Percentiles rank a stretch among this genome's conserved stretches.
phyloP scores from a whole-genome alignment of 2,888 invertebrate species.

The Scaptodrosophila latifasciaeformis region DNA sequence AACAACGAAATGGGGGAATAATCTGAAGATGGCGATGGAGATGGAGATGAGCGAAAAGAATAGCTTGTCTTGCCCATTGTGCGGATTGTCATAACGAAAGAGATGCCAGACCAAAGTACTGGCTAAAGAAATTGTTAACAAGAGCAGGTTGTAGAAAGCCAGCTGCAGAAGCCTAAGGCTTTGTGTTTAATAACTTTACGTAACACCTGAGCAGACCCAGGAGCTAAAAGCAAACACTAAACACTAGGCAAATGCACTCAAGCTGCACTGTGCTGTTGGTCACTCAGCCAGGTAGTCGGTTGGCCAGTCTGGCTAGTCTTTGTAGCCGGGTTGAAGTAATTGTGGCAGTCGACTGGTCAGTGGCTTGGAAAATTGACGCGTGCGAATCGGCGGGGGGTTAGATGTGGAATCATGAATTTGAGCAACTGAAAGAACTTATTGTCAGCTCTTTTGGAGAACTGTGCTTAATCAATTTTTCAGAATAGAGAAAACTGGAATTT shows the following conservation, averaged over 20 bases:
- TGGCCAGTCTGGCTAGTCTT: not conserved
- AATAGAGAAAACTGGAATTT: too few species aligned
- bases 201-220: conserved; percentile 44
- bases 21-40: conserved; percentile 2
- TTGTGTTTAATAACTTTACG: conserved; percentile 54
- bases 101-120: conserved; percentile 6
- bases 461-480: too few species aligned
- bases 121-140: conserved; percentile 21
- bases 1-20: not conserved
- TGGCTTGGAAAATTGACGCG: conserved; percentile 65
- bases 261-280: not conserved
- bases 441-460: too few species aligned
- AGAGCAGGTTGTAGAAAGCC: conserved; percentile 15
- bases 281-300: not conserved
- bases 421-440: too few species aligned
- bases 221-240: conserved; percentile 2
- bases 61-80: conserved; percentile 10
- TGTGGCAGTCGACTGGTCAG: conserved; percentile 39
- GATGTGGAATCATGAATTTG: too few species aligned
- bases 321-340: too few species aligned
- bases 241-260: conserved; percentile 29
- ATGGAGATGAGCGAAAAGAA: conserved; percentile 34
- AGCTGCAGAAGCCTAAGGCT: conserved; percentile 17
- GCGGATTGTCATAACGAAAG: conserved; percentile 19
- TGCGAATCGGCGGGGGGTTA: conserved; percentile 35